Percentiles rank a stretch among this genome's conserved stretches.
Evolutionary conservation across 2,113 vertebrate genomes (phyloP).

Genomic region (Ranitomeya imitator): DNA sequence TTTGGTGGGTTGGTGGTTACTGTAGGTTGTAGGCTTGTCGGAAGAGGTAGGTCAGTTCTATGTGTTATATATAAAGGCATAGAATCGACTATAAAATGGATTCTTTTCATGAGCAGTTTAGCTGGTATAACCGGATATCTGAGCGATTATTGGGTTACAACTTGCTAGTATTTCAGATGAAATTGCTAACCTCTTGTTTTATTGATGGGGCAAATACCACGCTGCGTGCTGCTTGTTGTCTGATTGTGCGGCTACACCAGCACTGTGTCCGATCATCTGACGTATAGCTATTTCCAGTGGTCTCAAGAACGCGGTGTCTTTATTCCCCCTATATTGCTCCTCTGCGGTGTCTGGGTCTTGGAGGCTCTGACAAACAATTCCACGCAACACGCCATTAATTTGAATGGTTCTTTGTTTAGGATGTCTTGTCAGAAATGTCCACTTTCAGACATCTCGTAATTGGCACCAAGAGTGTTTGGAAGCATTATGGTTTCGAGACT

Average conservation of each 20-base stretch:
- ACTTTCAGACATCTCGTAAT: not conserved
- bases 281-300: not conserved
- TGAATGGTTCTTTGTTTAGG: not conserved
- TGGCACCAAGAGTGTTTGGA: not conserved
- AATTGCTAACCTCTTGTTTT: no score
- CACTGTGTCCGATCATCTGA: no score
- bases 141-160: no score
- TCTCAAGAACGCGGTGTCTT: not conserved
- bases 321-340: not conserved
- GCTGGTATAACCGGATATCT: no score
- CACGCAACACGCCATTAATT: not conserved
- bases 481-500: not conserved
- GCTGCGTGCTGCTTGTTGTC: not conserved
- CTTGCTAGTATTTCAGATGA: no score
- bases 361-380: not conserved
- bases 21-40: no score
- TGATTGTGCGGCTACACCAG: not conserved
- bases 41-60: no score
- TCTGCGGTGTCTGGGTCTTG: not conserved
- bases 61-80: no score
- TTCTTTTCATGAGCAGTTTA: no score
- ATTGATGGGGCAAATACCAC: no score
- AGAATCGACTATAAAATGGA: no score
- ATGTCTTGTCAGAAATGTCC: not conserved
- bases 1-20: no score